Evolutionary conservation across 1,140 invertebrate genomes (phyloP), one percentile per base, ranked within the genome.

Genomic region (Drosophila varians): DNA sequence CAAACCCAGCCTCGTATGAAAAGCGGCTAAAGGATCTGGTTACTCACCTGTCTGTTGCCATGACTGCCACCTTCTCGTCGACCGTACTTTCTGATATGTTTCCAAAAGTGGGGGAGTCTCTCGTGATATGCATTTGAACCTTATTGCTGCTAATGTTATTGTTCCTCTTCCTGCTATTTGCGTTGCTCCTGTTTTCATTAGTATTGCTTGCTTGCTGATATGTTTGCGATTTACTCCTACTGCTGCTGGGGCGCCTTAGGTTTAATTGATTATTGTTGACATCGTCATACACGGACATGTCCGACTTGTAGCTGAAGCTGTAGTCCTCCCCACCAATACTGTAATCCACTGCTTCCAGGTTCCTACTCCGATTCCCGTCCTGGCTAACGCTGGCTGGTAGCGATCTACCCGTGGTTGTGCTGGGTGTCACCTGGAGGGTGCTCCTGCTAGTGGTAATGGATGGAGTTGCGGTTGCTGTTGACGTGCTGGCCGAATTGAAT

Each of bases 221-320:
- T 90, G 90, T 89, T 62, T 78, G 66, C 61, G 73, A 70, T 75
- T 89, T 61, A 56, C 61, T 71, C 56, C 68, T 86, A 61, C 76
- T 38, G 12, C 7, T 60, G 69, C 54, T 69, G 68, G 62, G 80
- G 64, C 72, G 73, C 55, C 75, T 77, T 74, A 91, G 74, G 62
- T 90, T 90, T 70, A 91, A 79, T 83, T 89, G 80, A 86, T 91
- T 91, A 76, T 90, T 90, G 74, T 89, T 90, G 61, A 90, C 83
- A 74, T 90, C 89, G 58, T 87, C 87, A 49, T 90, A 91, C 23
- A 79, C 76, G 26, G 90, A 90, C 83, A 88, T 90, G 61, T 90
- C 90, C 42, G 76, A 68, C 66, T 89, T 87, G 21, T 77, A 77
- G 66, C 53, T 75, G 34, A 72, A 73, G 58, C 60, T 64, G n/a